These are phyloP conservation scores for Papilio aristodemus DNA, from an alignment of 1,140 invertebrate species.

Conservation along the genomic window DNA sequence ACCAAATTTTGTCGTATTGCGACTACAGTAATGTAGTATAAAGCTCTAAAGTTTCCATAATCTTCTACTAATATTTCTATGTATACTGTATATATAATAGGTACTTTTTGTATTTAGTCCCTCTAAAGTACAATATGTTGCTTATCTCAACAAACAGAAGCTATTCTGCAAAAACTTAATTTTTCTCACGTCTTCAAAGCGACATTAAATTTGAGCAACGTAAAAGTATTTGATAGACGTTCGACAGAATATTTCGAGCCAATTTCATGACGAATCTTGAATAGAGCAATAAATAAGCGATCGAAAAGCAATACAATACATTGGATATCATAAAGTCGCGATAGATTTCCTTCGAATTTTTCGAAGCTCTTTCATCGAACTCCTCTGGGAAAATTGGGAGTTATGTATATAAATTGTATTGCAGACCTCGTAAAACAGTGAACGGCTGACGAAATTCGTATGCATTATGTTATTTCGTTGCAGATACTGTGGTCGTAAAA, in stretches of 20 bases:
- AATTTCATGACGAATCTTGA: conserved; percentile 36
- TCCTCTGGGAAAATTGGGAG: conserved; percentile 36
- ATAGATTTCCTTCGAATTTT: conserved; percentile 46
- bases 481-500: conserved; percentile 25
- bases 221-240: conserved; percentile 12
- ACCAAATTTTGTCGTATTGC: too few species aligned
- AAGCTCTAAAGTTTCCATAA: too few species aligned
- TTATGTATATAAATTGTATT: conserved; percentile 44
- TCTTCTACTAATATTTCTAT: too few species aligned
- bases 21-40: too few species aligned
- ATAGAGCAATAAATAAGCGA: conserved; percentile 46
- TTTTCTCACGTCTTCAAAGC: not conserved
- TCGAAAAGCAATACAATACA: conserved; percentile 45
- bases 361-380: conserved; percentile 35
- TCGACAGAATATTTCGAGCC: conserved; percentile 24
- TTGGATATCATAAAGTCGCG: conserved; percentile 45
- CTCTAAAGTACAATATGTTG: too few species aligned
- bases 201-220: conserved; percentile 17
- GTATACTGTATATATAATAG: too few species aligned
- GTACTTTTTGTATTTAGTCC: too few species aligned
- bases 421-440: conserved; percentile 42
- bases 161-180: not conserved
- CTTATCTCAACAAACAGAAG: not conserved
- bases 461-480: conserved; percentile 34
- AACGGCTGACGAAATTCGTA: conserved; percentile 36